A percentile compares a stretch with the other conserved stretches of the same genome.
Evolutionary conservation across 2,888 invertebrate genomes (phyloP).

Genomic region (Nephrotoma flavescens): DNA sequence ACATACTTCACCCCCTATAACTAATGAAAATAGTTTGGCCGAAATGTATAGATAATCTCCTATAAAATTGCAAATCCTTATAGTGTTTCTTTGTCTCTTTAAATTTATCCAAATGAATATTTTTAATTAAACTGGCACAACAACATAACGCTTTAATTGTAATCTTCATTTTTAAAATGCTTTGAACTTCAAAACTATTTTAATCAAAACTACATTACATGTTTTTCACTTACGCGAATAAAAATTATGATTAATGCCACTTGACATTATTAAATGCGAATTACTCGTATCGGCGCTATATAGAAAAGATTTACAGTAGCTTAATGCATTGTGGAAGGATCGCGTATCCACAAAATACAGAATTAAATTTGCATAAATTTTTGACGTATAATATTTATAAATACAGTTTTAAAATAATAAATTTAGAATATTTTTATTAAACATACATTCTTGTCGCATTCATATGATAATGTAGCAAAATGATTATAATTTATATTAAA

Average conservation of each 20-base stretch:
- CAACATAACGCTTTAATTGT: too few relatives aligned
- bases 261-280: neutral
- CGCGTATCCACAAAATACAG: neutral
- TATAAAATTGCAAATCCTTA: too few relatives aligned
- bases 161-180: too few relatives aligned
- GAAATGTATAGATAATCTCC: too few relatives aligned
- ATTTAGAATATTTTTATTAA: neutral
- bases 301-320: neutral
- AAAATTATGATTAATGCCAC: neutral
- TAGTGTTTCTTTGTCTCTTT: too few relatives aligned
- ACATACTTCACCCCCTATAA: too few relatives aligned
- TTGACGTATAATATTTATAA: neutral
- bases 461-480: neutral
- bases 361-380: neutral
- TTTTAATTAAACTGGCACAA: too few relatives aligned
- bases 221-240: neutral
- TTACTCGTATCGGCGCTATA: neutral
- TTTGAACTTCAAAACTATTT: neutral
- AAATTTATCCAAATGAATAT: too few relatives aligned
- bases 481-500: neutral
- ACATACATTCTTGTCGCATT: neutral
- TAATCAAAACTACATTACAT: neutral
- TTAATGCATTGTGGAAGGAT: neutral
- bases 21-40: too few relatives aligned
- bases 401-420: neutral